Conservation (phyloP, 2,888 invertebrate species). For the Arrhopalites spinosus region DNA sequence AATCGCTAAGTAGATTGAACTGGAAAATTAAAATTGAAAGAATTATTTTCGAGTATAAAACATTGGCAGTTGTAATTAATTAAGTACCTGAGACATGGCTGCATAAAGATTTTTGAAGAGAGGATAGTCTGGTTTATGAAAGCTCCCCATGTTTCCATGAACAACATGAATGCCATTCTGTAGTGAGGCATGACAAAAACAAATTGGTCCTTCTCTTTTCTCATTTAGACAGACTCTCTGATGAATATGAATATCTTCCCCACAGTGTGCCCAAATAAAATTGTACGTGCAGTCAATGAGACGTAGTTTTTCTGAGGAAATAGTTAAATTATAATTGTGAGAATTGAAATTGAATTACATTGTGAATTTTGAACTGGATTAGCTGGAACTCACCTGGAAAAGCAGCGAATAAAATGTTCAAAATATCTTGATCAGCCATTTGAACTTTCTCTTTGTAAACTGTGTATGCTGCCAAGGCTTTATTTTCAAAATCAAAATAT, state of each 20-base stretch:
- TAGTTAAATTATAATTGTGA: constrained; percentile 6
- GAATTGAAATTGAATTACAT: background rate
- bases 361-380: background rate
- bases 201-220: constrained; percentile 8
- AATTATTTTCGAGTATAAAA: background rate
- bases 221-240: constrained; percentile 25
- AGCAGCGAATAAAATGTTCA: constrained; percentile 86
- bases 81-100: constrained; percentile 15
- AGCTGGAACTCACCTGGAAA: constrained; percentile 67
- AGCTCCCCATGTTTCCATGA: constrained; percentile 28
- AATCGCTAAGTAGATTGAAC: constrained; percentile 20
- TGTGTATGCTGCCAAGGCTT: constrained; percentile 81
- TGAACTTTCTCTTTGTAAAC: constrained; percentile 86
- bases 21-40: background rate
- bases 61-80: too few relatives aligned
- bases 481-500: constrained; percentile 80
- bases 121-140: constrained; percentile 26
- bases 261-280: constrained; percentile 33
- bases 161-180: constrained; percentile 21
- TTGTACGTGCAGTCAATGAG: constrained; percentile 31
- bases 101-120: constrained; percentile 16
- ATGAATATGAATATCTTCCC: background rate
- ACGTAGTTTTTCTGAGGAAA: constrained; percentile 17
- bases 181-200: constrained; percentile 20
- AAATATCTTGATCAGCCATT: constrained; percentile 96